Percentiles rank a stretch among this genome's conserved stretches.
These are phyloP conservation scores for Eulemur rubriventer DNA, from an alignment of 2,797 vertebrate genomes.

Conservation along the genomic window DNA sequence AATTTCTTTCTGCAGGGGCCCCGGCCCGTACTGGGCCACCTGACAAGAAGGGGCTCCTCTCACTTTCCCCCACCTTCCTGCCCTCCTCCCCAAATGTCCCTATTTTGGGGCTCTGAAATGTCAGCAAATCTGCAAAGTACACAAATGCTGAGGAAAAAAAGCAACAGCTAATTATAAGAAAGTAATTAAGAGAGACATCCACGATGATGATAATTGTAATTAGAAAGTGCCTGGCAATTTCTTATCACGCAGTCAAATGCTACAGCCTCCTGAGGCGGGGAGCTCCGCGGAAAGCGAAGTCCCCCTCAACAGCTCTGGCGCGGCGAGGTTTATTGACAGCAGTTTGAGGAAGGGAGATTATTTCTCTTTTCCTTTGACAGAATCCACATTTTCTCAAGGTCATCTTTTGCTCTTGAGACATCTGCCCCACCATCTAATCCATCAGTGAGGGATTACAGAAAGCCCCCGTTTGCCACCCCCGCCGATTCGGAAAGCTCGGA, in stretches of 20 bases:
- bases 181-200: constrained; percentile 83
- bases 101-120: constrained; percentile 78
- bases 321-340: constrained; percentile 33
- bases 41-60: neutral
- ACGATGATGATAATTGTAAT: constrained; percentile 80
- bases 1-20: neutral
- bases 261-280: constrained; percentile 52
- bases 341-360: constrained; percentile 52
- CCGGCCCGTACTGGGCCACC: neutral
- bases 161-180: constrained; percentile 81
- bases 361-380: constrained; percentile 36
- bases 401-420: constrained; percentile 26
- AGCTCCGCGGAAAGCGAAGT: neutral
- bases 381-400: constrained; percentile 69
- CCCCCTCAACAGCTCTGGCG: neutral
- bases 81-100: constrained; percentile 64
- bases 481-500: neutral
- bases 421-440: constrained; percentile 47
- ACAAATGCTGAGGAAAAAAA: constrained; percentile 72
- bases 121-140: constrained; percentile 78
- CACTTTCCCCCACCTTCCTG: neutral
- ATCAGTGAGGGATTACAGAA: constrained; percentile 13
- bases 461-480: neutral
- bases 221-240: constrained; percentile 76
- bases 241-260: constrained; percentile 61